Evolutionary conservation across 2,797 vertebrate genomes (phyloP).

Genomic region (Spea hammondii): DNA sequence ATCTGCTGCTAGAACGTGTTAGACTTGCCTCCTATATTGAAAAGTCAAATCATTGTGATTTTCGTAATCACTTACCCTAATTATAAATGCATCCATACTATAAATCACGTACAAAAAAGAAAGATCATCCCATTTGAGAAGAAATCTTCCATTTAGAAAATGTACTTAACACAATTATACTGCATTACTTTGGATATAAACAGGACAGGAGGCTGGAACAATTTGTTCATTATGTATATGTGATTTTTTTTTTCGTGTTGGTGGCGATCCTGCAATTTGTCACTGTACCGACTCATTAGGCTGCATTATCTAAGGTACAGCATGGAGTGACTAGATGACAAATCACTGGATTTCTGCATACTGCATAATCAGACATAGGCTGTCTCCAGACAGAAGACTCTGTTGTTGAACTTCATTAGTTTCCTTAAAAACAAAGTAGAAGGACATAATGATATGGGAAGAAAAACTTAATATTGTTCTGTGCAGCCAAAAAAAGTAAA

Average conservation of each 20-base stretch:
- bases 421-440: slow-evolving; percentile 12
- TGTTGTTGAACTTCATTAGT: slow-evolving; percentile 32
- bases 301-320: slow-evolving; percentile 50
- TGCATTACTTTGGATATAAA: slow-evolving; percentile 17
- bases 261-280: slow-evolving; percentile 40
- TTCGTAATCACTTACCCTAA: too few species aligned
- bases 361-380: slow-evolving; percentile 22
- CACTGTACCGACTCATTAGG: slow-evolving; percentile 39
- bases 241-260: slow-evolving; percentile 22
- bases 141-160: slow-evolving; percentile 2
- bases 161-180: slow-evolving; percentile 7
- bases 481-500: slow-evolving; percentile 17
- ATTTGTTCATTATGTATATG: slow-evolving; percentile 40
- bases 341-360: slow-evolving; percentile 41
- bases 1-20: too few species aligned
- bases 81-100: too few species aligned
- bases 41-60: too few species aligned
- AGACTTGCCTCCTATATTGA: too few species aligned
- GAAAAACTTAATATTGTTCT: slow-evolving; percentile 18
- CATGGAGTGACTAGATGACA: slow-evolving; percentile 48
- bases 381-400: slow-evolving; percentile 24
- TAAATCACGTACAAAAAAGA: too few species aligned
- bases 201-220: slow-evolving; percentile 13
- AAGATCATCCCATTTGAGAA: background rate
- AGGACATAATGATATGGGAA: slow-evolving; percentile 14